A percentile compares a stretch with the other conserved stretches of the same genome.
These are phyloP conservation scores for Sarcophaga variegata DNA, from an alignment of 2,888 invertebrate species.

Conservation along the genomic window DNA sequence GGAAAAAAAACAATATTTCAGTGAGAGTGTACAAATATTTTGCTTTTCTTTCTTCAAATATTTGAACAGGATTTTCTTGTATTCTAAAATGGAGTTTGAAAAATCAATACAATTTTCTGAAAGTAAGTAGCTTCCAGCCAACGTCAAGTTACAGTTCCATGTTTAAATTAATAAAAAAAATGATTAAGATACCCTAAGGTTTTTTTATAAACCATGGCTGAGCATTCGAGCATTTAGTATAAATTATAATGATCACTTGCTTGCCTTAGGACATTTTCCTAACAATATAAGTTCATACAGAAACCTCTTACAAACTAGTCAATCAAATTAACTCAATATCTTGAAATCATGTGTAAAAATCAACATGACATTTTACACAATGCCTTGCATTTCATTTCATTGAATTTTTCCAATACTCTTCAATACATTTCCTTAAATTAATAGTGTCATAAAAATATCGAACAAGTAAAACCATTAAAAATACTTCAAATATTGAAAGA, in stretches of 20 bases:
- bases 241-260: no score
- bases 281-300: background rate
- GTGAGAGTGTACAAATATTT: background rate
- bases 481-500: slow-evolving; percentile 33
- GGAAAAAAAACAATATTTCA: slow-evolving; percentile 2
- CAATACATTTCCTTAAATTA: slow-evolving; percentile 43
- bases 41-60: slow-evolving; percentile 19
- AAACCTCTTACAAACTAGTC: slow-evolving; percentile 10
- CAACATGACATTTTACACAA: slow-evolving; percentile 69
- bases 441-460: slow-evolving; percentile 60
- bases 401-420: slow-evolving; percentile 6
- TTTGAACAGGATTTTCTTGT: slow-evolving; percentile 53
- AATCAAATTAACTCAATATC: slow-evolving; percentile 40
- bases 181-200: no score
- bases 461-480: slow-evolving; percentile 43
- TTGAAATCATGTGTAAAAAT: slow-evolving; percentile 65
- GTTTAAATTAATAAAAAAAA: no score
- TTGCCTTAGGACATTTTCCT: slow-evolving; percentile 1
- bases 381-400: slow-evolving; percentile 18
- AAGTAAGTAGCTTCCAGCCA: no score
- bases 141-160: no score
- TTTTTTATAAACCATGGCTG: no score
- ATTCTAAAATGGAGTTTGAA: background rate
- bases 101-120: background rate
- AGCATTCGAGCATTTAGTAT: no score